Percentiles rank a stretch among this genome's conserved stretches.
Conservation (phyloP, 2,888 invertebrate genomes). For the Cinara cedri region DNA sequence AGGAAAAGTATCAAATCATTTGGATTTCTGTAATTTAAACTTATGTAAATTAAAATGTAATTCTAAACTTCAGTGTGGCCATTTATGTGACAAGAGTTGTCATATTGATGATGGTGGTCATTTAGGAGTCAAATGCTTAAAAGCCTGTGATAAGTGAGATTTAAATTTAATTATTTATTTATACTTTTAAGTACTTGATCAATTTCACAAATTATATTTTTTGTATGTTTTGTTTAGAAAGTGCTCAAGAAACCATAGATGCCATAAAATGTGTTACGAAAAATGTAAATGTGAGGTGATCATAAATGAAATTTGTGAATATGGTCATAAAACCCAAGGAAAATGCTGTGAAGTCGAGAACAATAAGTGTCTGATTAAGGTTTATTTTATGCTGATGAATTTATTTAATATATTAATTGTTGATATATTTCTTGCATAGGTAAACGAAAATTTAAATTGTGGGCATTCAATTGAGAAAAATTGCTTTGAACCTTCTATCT, state of each 20-base stretch:
- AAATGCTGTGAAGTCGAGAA: conserved; percentile 35
- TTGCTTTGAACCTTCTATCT: conserved; percentile 18
- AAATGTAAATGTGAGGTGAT: conserved; percentile 61
- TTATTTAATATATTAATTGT: background rate
- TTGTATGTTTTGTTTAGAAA: conserved; percentile 26
- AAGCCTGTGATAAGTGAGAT: conserved; percentile 63
- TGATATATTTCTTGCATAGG: conserved; percentile 61
- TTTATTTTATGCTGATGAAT: conserved; percentile 1
- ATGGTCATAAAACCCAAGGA: conserved; percentile 20
- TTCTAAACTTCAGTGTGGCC: conserved; percentile 69
- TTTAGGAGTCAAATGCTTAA: conserved; percentile 65
- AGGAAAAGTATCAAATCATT: conserved; percentile 64
- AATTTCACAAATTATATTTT: background rate
- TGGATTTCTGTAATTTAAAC: background rate
- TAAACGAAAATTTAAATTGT: conserved; percentile 66
- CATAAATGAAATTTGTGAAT: background rate
- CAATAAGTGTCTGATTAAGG: conserved; percentile 10
- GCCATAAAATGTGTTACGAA: conserved; percentile 65
- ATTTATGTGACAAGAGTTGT: conserved; percentile 68
- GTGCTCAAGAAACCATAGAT: conserved; percentile 57
- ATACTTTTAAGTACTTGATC: background rate
- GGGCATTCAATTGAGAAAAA: conserved; percentile 62
- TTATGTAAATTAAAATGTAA: conserved; percentile 70
- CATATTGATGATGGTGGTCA: conserved; percentile 71
- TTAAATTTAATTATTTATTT: background rate